Conservation (phyloP, 2,113 vertebrate species). For the Bucco capensis region DNA sequence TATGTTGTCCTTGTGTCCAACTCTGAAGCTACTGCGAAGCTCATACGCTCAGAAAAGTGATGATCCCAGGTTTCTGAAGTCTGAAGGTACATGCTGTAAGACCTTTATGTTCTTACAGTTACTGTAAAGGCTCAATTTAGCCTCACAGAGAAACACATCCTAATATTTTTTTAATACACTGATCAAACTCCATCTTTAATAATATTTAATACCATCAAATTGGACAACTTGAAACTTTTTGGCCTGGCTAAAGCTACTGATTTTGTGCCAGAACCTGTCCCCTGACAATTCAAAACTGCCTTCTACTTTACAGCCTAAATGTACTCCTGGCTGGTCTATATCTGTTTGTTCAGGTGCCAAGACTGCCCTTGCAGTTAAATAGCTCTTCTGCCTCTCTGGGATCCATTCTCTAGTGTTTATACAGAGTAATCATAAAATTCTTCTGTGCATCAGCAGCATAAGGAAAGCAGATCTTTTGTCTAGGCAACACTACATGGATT, state of each 20-base stretch:
- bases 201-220: background rate
- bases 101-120: background rate
- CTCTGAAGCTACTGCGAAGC: background rate
- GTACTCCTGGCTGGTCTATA: background rate
- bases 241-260: background rate
- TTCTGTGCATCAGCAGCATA: background rate
- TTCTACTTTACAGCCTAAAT: background rate
- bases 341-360: conserved; percentile 25
- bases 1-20: background rate
- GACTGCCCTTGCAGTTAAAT: conserved; percentile 4
- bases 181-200: background rate
- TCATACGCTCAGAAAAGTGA: conserved; percentile 2
- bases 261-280: background rate
- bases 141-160: background rate
- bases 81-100: background rate
- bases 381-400: background rate
- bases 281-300: background rate
- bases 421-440: background rate
- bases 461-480: conserved; percentile 33
- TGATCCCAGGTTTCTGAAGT: background rate
- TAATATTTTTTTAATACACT: background rate
- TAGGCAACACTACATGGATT: background rate
- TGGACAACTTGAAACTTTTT: conserved; percentile 1
- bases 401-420: background rate
- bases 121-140: background rate